Conservation (phyloP, 2,888 invertebrate species). For the Sarcophaga rosellei region DNA sequence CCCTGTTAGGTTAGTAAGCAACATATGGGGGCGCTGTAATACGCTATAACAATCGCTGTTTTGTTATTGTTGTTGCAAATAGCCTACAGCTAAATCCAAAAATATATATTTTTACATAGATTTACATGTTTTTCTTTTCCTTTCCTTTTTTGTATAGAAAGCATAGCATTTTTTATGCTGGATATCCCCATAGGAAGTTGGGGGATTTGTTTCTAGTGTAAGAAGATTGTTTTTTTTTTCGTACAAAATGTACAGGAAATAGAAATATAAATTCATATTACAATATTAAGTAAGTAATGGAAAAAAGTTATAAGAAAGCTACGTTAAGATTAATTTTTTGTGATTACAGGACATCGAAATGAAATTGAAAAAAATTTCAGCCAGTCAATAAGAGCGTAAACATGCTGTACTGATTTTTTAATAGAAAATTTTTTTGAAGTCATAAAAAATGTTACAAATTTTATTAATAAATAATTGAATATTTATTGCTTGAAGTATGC, state of each 20-base stretch:
- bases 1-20: no score
- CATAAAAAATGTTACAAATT: no score
- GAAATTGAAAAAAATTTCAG: no score
- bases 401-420: no score
- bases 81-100: slow-evolving; percentile 36
- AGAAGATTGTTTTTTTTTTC: background rate
- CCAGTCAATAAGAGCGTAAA: no score
- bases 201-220: background rate
- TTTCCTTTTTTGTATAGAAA: background rate
- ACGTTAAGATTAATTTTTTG: background rate
- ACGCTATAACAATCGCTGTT: slow-evolving; percentile 31
- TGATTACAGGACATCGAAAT: background rate
- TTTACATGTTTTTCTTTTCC: slow-evolving; percentile 9
- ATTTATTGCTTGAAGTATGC: no score
- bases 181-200: background rate
- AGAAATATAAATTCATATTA: slow-evolving; percentile 17
- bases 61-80: slow-evolving; percentile 37
- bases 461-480: no score
- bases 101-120: slow-evolving; percentile 14
- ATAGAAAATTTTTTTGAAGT: no score
- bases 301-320: background rate
- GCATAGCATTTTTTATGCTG: slow-evolving; percentile 4
- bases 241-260: slow-evolving; percentile 13
- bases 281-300: slow-evolving; percentile 15
- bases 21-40: no score